Conservation (phyloP, 2,888 invertebrate species). For the Polymixis lichenea region DNA sequence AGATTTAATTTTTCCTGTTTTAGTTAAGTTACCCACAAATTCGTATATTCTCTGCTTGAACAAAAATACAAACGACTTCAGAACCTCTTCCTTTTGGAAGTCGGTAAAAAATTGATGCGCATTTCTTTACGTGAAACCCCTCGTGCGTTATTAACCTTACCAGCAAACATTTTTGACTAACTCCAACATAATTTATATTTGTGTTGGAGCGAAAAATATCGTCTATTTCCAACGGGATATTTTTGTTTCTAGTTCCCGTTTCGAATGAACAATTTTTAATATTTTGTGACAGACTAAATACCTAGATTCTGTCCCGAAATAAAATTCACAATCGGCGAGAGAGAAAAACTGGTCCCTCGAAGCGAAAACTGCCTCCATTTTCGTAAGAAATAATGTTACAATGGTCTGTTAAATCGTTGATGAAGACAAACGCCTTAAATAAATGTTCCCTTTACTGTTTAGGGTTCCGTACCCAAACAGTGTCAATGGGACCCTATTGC, state of each 20-base stretch:
- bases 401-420: constrained; percentile 47
- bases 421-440: constrained; percentile 51
- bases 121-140: too few relatives aligned
- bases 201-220: neutral
- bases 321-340: constrained; percentile 40
- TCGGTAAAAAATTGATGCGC: too few relatives aligned
- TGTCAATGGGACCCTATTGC: neutral
- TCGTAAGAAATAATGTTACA: constrained; percentile 44
- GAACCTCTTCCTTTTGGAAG: too few relatives aligned
- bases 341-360: constrained; percentile 32
- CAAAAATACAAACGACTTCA: too few relatives aligned
- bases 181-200: constrained; percentile 8
- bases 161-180: neutral
- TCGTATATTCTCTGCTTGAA: too few relatives aligned
- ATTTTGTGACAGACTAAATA: constrained; percentile 32
- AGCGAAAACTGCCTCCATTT: constrained; percentile 33
- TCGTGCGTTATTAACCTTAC: neutral
- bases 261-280: constrained; percentile 34
- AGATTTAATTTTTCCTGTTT: too few relatives aligned
- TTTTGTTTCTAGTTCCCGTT: constrained; percentile 28
- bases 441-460: constrained; percentile 30
- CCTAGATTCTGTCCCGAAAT: constrained; percentile 32
- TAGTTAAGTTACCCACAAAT: too few relatives aligned
- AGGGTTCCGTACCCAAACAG: neutral
- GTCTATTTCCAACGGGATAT: constrained; percentile 3